Conservation (phyloP, 1,140 invertebrate genomes). For the Zaprionus lachaisei region DNA sequence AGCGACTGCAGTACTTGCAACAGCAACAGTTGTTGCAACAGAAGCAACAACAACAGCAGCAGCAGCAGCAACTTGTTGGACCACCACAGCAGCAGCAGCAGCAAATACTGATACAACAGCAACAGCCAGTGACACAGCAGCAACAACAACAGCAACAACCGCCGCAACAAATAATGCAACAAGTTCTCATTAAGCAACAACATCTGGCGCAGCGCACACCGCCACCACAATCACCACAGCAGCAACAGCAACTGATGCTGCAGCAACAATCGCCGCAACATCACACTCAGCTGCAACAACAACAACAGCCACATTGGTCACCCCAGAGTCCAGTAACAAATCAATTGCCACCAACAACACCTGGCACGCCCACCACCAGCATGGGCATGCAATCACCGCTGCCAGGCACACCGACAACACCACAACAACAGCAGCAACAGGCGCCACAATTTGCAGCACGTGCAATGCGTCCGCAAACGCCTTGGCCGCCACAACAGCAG, state of each 20-base stretch:
- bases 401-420: conserved; percentile 64
- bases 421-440: conserved; percentile 62
- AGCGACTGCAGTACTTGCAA: conserved; percentile 76
- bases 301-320: conserved; percentile 61
- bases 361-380: conserved; percentile 68
- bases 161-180: conserved; percentile 76
- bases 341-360: conserved; percentile 67
- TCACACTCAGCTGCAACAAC: conserved; percentile 63
- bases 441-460: conserved; percentile 68
- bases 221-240: conserved; percentile 65
- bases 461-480: conserved; percentile 68
- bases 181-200: conserved; percentile 76
- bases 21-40: conserved; percentile 73
- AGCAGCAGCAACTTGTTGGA: conserved; percentile 55
- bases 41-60: conserved; percentile 62
- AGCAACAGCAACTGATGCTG: conserved; percentile 64
- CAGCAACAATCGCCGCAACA: conserved; percentile 78
- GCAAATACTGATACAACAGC: conserved; percentile 71
- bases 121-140: conserved; percentile 70
- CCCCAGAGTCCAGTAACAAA: conserved; percentile 69
- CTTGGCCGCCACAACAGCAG: conserved; percentile 71
- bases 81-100: conserved; percentile 57
- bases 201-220: conserved; percentile 71
- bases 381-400: conserved; percentile 79
- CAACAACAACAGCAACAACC: conserved; percentile 53